Evolutionary conservation across 2,797 vertebrate species (phyloP).

Genomic region (Arnoldichthys spilopterus): DNA sequence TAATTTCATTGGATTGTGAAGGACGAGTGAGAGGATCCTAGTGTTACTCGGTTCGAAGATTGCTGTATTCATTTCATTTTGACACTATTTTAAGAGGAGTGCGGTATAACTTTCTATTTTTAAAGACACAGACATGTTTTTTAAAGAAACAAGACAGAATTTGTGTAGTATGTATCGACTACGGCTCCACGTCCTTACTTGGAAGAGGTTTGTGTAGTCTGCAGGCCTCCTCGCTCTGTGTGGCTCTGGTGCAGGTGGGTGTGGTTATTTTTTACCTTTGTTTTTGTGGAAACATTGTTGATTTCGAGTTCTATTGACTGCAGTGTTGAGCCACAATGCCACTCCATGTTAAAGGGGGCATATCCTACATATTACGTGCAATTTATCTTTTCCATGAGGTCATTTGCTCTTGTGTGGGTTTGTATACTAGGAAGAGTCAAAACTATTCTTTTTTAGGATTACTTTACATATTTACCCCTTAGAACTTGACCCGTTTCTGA

Average conservation of each 20-base stretch:
- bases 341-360: background rate
- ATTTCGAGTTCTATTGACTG: background rate
- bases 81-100: background rate
- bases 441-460: background rate
- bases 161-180: too few relatives aligned
- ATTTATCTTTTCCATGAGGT: background rate
- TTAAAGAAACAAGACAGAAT: background rate
- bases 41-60: constrained; percentile 7
- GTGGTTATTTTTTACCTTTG: background rate
- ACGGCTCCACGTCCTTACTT: constrained; percentile 14
- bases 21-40: background rate
- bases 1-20: constrained; percentile 29
- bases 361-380: background rate
- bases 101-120: background rate
- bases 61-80: background rate
- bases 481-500: too few relatives aligned
- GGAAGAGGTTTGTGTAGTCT: constrained; percentile 5
- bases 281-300: background rate
- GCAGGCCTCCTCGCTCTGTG: background rate
- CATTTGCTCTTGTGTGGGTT: background rate
- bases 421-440: background rate
- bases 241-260: constrained; percentile 18
- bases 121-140: too few relatives aligned
- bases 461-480: too few relatives aligned
- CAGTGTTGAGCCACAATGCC: background rate